Percentiles rank a stretch among this genome's conserved stretches.
These are phyloP conservation scores for Anguilla megastoma DNA, from an alignment of 2,797 vertebrate species.

Conservation along the genomic window DNA sequence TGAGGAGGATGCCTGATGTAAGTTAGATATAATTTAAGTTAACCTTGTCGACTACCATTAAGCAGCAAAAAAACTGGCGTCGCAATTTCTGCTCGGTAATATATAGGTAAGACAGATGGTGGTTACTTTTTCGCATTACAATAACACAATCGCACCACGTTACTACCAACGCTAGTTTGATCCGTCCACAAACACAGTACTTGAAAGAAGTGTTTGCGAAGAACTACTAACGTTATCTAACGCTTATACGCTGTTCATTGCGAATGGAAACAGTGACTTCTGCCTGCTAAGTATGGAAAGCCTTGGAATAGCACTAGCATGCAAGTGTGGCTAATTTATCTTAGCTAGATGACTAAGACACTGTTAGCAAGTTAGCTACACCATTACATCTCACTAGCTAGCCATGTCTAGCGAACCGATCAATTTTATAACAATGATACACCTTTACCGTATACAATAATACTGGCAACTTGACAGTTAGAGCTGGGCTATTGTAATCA, in stretches of 20 bases:
- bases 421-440: neutral
- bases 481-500: conserved; percentile 43
- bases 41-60: neutral
- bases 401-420: neutral
- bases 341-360: neutral
- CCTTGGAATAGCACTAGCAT: neutral
- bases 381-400: neutral
- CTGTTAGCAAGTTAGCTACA: neutral
- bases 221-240: neutral
- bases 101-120: too few species aligned
- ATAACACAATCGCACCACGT: neutral
- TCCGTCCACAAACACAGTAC: neutral
- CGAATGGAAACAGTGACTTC: neutral
- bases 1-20: neutral
- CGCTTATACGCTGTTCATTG: neutral
- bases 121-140: neutral
- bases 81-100: too few species aligned
- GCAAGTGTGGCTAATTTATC: neutral
- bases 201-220: neutral
- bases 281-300: neutral
- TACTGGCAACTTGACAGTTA: conserved; percentile 37
- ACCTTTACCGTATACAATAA: neutral
- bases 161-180: neutral
- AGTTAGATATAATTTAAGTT: neutral
- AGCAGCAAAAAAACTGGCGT: too few species aligned